Conservation (phyloP, 2,113 vertebrate genomes). For the Pygathrix nemaeus region DNA sequence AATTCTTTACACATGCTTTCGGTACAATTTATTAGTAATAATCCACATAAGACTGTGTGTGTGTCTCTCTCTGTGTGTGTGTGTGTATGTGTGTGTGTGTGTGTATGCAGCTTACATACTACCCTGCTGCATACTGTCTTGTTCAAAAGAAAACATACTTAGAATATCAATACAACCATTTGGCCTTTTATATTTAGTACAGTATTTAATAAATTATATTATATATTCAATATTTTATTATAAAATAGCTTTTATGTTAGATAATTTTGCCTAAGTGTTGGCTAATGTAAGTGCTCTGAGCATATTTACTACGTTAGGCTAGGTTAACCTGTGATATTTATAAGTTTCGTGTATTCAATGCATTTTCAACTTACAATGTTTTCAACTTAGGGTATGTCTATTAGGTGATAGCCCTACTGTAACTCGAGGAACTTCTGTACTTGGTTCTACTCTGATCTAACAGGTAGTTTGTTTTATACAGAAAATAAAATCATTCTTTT, state of each 20-base stretch:
- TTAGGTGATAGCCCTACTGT: not conserved
- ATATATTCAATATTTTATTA: not conserved
- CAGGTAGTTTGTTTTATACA: not conserved
- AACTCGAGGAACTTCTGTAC: not conserved
- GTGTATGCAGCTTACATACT: not conserved
- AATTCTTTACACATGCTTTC: no score
- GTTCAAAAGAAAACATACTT: not conserved
- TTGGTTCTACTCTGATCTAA: not conserved
- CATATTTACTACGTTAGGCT: not conserved
- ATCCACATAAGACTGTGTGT: no score
- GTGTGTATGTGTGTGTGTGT: accelerated
- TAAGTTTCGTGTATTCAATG: not conserved
- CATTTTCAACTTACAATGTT: not conserved
- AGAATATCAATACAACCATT: not conserved
- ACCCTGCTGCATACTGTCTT: no score
- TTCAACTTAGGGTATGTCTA: not conserved
- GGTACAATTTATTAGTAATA: no score
- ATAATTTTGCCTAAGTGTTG: not conserved
- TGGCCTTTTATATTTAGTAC: not conserved
- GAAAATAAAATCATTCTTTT: not conserved
- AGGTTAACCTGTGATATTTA: not conserved
- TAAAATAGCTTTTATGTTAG: not conserved
- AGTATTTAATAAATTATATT: not conserved
- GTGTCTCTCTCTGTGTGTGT: no score
- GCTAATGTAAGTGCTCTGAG: not conserved